phyloP scores from a whole-genome alignment of 35 echinoderm and acorn worm species.

The Nesometra sesokonis region DNA sequence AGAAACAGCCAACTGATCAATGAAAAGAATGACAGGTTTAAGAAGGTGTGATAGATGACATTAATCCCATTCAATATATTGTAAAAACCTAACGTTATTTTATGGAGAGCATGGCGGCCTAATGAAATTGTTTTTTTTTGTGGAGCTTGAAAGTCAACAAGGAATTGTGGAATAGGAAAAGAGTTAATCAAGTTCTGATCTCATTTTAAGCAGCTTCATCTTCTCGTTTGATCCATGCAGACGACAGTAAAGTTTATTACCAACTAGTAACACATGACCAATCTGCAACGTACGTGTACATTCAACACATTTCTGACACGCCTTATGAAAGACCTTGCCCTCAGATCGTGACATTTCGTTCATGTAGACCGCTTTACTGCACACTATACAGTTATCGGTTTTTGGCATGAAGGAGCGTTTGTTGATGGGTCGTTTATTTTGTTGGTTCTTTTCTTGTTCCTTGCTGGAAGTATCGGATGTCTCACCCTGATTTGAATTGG shows the following conservation, averaged over 20 bases:
- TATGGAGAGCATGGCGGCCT: too few relatives aligned
- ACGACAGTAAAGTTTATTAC: conserved; percentile 40
- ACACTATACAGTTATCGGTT: conserved; percentile 46
- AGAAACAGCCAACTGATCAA: too few relatives aligned
- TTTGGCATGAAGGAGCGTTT: conserved; percentile 31
- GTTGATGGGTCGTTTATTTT: not conserved
- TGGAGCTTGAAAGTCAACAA: too few relatives aligned
- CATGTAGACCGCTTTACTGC: conserved; percentile 43
- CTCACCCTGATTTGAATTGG: not conserved
- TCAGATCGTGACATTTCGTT: conserved; percentile 58
- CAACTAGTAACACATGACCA: conserved; percentile 38
- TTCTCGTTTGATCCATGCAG: conserved; percentile 53
- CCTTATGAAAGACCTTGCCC: conserved; percentile 44
- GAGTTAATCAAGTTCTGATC: conserved; percentile 17
- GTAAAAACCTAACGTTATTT: too few relatives aligned
- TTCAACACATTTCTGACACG: conserved; percentile 53
- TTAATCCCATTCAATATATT: too few relatives aligned
- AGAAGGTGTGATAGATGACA: too few relatives aligned
- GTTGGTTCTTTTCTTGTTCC: conserved; percentile 1
- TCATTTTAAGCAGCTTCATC: conserved; percentile 42
- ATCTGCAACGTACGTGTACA: conserved; percentile 42
- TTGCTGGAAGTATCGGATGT: not conserved
- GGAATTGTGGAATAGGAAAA: too few relatives aligned
- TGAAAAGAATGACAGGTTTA: too few relatives aligned
- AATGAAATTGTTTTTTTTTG: too few relatives aligned